Conservation (phyloP, 2,113 vertebrate species). For the Cromileptes altivelis region DNA sequence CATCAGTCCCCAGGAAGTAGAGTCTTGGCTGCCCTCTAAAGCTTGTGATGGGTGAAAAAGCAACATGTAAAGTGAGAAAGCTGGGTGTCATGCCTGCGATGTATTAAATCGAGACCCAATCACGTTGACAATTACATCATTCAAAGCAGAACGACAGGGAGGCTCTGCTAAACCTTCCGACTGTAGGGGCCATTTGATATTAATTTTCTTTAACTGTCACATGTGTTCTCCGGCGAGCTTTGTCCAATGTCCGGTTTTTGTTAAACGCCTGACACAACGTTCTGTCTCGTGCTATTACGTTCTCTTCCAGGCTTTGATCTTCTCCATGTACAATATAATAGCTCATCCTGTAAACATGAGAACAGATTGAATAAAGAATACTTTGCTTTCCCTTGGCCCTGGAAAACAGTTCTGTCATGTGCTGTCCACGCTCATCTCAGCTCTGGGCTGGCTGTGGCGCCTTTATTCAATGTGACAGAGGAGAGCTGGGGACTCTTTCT, state of each 20-base stretch:
- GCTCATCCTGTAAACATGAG: conserved; percentile 82
- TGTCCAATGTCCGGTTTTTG: conserved; percentile 33
- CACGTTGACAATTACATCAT: conserved; percentile 66
- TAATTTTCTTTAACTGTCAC: conserved; percentile 48
- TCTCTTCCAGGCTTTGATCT: conserved; percentile 60
- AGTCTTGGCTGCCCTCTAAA: conserved; percentile 24
- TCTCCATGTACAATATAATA: conserved; percentile 70
- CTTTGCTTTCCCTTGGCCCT: conserved; percentile 78
- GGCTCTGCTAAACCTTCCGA: conserved; percentile 26
- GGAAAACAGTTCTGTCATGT: conserved; percentile 83
- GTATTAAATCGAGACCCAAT: conserved; percentile 45
- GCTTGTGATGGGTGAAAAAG: conserved; percentile 24
- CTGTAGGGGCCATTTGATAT: conserved; percentile 38
- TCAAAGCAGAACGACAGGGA: conserved; percentile 39
- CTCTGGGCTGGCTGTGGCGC: conserved; percentile 62
- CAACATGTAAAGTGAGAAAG: conserved; percentile 55
- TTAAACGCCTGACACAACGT: conserved; percentile 37
- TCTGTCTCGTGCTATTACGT: conserved; percentile 37
- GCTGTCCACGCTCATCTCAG: conserved; percentile 84
- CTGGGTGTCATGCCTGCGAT: conserved; percentile 44
- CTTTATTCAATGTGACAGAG: conserved; percentile 87
- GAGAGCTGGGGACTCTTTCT: conserved; percentile 86
- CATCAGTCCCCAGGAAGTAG: conserved; percentile 40
- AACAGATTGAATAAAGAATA: conserved; percentile 85
- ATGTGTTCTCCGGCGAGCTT: conserved; percentile 18